A percentile compares a stretch with the other conserved stretches of the same genome.
These are phyloP conservation scores for Frankliniella intonsa DNA, from an alignment of 2,888 invertebrate species.

Conservation along the genomic window DNA sequence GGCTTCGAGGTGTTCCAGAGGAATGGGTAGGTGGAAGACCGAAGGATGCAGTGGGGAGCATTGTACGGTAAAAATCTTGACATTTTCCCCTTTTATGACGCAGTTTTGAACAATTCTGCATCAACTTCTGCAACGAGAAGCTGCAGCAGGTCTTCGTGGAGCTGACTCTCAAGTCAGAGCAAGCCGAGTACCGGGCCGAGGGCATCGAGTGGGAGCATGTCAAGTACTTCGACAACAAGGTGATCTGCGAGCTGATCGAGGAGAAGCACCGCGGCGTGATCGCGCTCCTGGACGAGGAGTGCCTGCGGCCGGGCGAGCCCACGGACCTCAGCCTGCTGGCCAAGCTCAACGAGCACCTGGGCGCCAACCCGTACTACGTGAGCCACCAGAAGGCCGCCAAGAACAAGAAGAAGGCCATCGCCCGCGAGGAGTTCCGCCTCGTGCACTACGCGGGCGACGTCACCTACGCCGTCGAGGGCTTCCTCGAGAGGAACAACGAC, in stretches of 20 bases:
- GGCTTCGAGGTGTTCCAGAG: constrained; percentile 90
- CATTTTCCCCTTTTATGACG: constrained; percentile 42
- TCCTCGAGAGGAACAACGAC: constrained; percentile 92
- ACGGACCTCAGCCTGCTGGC: constrained; percentile 75
- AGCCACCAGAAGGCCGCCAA: constrained; percentile 74
- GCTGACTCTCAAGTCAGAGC: constrained; percentile 83
- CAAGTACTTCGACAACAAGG: constrained; percentile 86
- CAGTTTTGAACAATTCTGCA: constrained; percentile 88
- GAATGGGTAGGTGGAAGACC: constrained; percentile 61
- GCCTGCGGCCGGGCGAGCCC: constrained; percentile 82
- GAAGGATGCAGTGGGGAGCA: too few species aligned
- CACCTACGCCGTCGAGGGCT: constrained; percentile 79
- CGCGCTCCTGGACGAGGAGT: constrained; percentile 85
- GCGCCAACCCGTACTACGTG: constrained; percentile 74
- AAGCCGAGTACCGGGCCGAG: constrained; percentile 85
- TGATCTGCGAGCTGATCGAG: constrained; percentile 85
- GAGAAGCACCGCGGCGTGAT: constrained; percentile 70
- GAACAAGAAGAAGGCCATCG: constrained; percentile 77
- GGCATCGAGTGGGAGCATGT: constrained; percentile 89
- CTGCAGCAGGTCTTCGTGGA: constrained; percentile 91
- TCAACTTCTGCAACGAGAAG: constrained; percentile 94
- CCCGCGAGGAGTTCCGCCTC: constrained; percentile 83
- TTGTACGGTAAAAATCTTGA: background rate
- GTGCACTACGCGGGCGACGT: constrained; percentile 92
- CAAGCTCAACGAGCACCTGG: constrained; percentile 70